Percentiles rank a stretch among this genome's conserved stretches.
phyloP scores from a whole-genome alignment of 2,113 vertebrate genomes.

The Ovis canadensis region DNA sequence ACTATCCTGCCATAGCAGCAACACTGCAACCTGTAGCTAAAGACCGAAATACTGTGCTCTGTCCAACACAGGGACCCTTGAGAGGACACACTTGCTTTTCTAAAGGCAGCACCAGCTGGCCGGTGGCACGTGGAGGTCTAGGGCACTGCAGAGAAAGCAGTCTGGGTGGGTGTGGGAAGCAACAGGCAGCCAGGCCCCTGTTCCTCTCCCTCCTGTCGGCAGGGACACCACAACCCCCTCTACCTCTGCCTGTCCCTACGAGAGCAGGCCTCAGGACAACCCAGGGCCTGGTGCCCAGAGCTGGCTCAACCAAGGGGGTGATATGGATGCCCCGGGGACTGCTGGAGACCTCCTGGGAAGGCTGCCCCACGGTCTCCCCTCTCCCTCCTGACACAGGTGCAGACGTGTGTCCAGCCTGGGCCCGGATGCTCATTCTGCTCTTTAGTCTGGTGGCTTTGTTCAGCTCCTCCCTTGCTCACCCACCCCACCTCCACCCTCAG shows the following conservation, averaged over 20 bases:
- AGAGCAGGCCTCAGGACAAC: neutral
- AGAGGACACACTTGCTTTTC: neutral
- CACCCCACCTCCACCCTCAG: neutral
- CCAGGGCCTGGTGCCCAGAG: neutral
- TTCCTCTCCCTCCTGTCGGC: neutral
- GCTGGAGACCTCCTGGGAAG: neutral
- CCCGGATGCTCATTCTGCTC: accelerated
- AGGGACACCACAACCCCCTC: neutral
- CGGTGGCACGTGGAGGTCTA: neutral
- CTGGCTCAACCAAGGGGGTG: too few relatives aligned
- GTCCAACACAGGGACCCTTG: accelerated
- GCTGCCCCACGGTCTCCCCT: neutral
- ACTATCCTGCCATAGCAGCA: neutral
- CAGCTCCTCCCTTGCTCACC: too few relatives aligned
- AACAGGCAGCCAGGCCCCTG: neutral
- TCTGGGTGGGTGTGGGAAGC: neutral
- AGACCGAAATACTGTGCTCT: accelerated
- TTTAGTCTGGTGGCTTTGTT: neutral
- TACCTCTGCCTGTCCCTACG: neutral
- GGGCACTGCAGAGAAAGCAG: neutral
- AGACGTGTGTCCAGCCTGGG: neutral
- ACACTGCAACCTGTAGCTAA: neutral
- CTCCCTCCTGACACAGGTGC: neutral
- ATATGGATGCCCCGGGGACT: neutral
- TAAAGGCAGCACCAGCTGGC: neutral